Base-by-base conservation (phyloP, 1,140 invertebrate genomes). In the Monomorium pharaonis region DNA sequence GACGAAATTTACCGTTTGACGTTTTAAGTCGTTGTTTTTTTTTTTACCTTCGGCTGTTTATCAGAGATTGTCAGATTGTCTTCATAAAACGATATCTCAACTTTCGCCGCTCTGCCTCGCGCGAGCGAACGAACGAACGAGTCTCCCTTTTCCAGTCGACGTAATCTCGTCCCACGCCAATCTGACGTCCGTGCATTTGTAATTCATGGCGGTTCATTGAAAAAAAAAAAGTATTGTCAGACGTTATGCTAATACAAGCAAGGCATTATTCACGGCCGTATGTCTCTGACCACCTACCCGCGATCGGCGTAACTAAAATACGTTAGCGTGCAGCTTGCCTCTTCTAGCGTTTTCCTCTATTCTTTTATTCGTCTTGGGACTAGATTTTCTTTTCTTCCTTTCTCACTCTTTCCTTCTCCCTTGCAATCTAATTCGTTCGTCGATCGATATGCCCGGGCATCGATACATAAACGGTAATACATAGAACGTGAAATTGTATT, bases 261-360 rank as follows among this genome's bases (percentile, higher is more conserved):
- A 85, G 56, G 88, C 91, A 92, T 94, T 94, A 94, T 91, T 90
- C 89, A 62, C 72, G 76, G 86, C 77, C 91, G 88, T 93, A 92
- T 93, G 92, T 94, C 93, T 94, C 91, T 93, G 92, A 94, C 93
- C 93, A 94, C 92, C 93, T 94, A 93, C 92, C 90, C 49, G 85
- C 54, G 60, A 24, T 60, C 54, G 67, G 6, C 24, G 62, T 85
- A 44, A 33, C 62, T 85, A n/a, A 60, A 80, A 85, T 80, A 85
- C n/a, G 37, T 67, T 44, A 67, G 12, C 67, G 44, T n/a, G 44
- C 5, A 18, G 21, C 54, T 30, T 62, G 44, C 49, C 44, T 18
- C 58, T 42, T 49, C 21, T 18, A 24, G 24, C 70, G 14, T 72
- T 72, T 81, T 72, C 12, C 24, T 44, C 24, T n/a, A 7, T n/a